Base-by-base conservation (phyloP, 1,140 invertebrate genomes). In the Brachystomella parvula region DNA sequence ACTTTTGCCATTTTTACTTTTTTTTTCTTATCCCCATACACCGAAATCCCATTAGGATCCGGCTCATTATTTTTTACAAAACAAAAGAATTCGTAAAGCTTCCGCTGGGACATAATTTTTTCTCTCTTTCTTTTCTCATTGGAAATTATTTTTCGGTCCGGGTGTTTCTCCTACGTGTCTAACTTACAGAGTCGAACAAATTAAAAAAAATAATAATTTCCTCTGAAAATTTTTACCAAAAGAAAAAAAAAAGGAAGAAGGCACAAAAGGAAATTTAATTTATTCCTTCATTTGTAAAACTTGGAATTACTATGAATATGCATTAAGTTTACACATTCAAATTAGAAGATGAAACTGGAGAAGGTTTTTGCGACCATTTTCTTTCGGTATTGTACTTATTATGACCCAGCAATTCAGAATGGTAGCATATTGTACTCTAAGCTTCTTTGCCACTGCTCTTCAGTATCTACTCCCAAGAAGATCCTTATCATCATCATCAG, bases 321-420 rank as follows among this genome's bases (percentile, higher is more conserved):
- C 49, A 53, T 53, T 53, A 53, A 53, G 49, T 53, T 53, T 53
- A 53, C 49, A 53, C 49, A 53, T 53, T 53, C 21, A 53, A 53
- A 53, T 53, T 53, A 24, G 21, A 53, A 26, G 24, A 15, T 26
- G 24, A 53, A 53, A 53, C 49, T 53, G 12, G 49, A 53, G 49
- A 15, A 53, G 24, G 24, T 15, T 19, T 53, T 53, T n/a, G n/a
- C n/a, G n/a, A n/a, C n/a, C n/a, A n/a, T n/a, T n/a, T n/a, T n/a
- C n/a, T n/a, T n/a, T n/a, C n/a, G n/a, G n/a, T n/a, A n/a, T n/a
- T n/a, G n/a, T n/a, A n/a, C n/a, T n/a, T n/a, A n/a, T n/a, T n/a
- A n/a, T n/a, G n/a, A n/a, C n/a, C n/a, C n/a, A n/a, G n/a, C n/a
- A n/a, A n/a, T n/a, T n/a, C n/a, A n/a, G n/a, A n/a, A n/a, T n/a